Evolutionary conservation across 2,113 vertebrate species (phyloP).

Genomic region (Ammodytes marinus): DNA sequence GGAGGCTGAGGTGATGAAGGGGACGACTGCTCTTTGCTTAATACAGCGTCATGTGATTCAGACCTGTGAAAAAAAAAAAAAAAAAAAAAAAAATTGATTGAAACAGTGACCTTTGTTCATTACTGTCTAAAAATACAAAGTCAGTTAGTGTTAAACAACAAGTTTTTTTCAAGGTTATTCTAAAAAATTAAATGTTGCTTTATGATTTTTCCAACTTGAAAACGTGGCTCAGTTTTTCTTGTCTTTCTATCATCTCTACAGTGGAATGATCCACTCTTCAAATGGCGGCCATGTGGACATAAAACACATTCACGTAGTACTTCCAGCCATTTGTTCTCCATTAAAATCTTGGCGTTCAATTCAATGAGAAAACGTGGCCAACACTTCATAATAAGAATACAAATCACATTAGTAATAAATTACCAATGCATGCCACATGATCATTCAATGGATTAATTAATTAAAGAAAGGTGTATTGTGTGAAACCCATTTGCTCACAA

Average conservation of each 20-base stretch:
- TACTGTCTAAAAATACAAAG: not conserved
- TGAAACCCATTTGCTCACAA: not conserved
- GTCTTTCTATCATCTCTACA: not conserved
- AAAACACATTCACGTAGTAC: not conserved
- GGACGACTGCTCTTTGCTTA: slow-evolving; percentile 79
- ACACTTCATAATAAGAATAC: not conserved
- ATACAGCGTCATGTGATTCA: slow-evolving; percentile 87
- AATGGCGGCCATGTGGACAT: not conserved
- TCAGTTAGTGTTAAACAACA: too few species aligned
- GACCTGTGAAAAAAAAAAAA: slow-evolving; percentile 79
- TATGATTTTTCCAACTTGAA: not conserved
- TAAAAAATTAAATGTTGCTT: not conserved
- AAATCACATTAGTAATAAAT: not conserved
- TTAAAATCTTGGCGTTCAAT: slow-evolving; percentile 7
- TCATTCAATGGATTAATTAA: not conserved
- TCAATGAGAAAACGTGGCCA: not conserved
- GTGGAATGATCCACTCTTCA: not conserved
- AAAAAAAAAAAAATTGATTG: not conserved
- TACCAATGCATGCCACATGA: not conserved
- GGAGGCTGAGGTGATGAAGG: slow-evolving; percentile 86
- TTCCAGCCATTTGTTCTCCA: not conserved
- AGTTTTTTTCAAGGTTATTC: not conserved
- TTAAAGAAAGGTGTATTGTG: not conserved
- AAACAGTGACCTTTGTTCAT: too few species aligned
- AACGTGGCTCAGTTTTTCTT: not conserved